Evolutionary conservation across 2,113 vertebrate genomes (phyloP).

Genomic region (Odontophorus gujanensis): DNA sequence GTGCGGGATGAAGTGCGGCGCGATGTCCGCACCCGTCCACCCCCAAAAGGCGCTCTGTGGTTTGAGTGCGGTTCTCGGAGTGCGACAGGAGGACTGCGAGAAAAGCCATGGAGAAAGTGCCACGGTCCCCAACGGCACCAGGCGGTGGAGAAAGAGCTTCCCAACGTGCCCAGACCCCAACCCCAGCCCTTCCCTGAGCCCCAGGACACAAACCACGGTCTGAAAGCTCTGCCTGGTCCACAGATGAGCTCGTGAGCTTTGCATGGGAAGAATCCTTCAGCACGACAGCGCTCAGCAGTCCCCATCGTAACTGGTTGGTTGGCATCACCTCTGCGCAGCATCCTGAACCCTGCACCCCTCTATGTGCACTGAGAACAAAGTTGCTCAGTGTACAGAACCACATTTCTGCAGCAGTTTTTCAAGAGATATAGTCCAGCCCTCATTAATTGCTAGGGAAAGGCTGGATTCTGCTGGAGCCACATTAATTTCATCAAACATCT

Average conservation of each 20-base stretch:
- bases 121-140: not conserved
- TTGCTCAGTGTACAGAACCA: not conserved
- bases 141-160: not conserved
- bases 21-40: no score
- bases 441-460: not conserved
- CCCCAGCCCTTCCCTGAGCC: not conserved
- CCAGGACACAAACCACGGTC: not conserved
- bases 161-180: no score
- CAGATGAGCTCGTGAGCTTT: not conserved
- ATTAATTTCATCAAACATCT: conserved; percentile 53
- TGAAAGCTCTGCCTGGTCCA: not conserved
- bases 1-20: no score
- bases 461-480: conserved; percentile 36
- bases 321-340: not conserved
- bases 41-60: no score
- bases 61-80: no score
- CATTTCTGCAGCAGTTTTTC: not conserved
- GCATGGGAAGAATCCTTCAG: not conserved
- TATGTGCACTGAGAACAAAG: not conserved
- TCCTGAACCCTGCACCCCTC: not conserved
- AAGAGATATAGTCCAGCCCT: not conserved
- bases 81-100: no score
- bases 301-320: not conserved
- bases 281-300: rapidly evolving
- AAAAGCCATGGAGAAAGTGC: no score